Base-by-base conservation (phyloP, 2,888 invertebrate species). In the Scaptomyza cyrtandrae region DNA sequence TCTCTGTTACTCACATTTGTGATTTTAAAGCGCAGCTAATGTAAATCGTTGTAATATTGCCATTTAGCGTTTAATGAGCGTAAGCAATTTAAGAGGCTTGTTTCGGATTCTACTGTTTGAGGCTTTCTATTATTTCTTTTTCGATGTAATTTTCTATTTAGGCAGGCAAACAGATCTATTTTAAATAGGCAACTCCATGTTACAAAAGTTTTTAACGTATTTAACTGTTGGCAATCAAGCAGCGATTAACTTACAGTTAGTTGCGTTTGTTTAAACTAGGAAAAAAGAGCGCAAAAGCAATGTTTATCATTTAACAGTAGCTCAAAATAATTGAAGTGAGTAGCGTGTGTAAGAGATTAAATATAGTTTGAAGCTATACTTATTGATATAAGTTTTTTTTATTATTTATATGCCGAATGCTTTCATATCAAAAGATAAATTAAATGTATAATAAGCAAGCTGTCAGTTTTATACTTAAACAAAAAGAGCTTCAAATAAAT, bases 21-120 rank as follows among this genome's bases (percentile, higher is more conserved):
- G 67, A 75, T 82, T 83, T 83, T 86, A 83, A 83, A 83, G 83
- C 84, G 78, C 70, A 73, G 82, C 85, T 83, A 86, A 83, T 83
- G 85, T 84, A 75, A 83, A 83, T 85, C 76, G 87, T 66, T 67
- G 57, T 75, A 87, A 78, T 86, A 87, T 85, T 68, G 69, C 75
- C 73, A 81, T 85, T 82, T 86, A 69, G 68, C 59, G 50, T 67
- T 81, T 84, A 87, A 83, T 83, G 83, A 83, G 78, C 75, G 63
- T 70, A 29, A 54, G 64, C 63, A 77, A 68, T 75, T 77, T 72
- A 75, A 76, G 75, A 63, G 77, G 29, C 76, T 59, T 33, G 46
- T 62, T 61, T 19, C n/a, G 41, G 16, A 9, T n/a, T 48, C 39
- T 7, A 35, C 35, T n/a, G 7, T 27, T 66, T 66, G n/a, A 3